These are phyloP conservation scores for Steinernema hermaphroditum DNA, from an alignment of 2,888 invertebrate species.

Conservation along the genomic window DNA sequence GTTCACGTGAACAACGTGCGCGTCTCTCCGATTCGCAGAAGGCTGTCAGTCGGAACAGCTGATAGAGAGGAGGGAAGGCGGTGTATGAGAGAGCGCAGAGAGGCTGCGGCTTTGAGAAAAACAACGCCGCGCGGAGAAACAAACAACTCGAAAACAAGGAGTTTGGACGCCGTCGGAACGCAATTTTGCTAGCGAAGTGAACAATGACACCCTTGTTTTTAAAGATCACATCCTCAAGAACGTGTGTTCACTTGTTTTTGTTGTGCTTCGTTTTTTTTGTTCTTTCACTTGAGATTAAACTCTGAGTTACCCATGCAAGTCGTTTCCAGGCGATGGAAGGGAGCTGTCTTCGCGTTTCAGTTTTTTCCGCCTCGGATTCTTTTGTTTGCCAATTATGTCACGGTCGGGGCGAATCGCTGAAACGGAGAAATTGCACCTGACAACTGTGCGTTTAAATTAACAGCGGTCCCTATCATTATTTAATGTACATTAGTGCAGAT, in stretches of 20 bases:
- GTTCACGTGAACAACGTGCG: conserved; percentile 28
- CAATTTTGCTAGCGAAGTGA: neutral
- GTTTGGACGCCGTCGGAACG: conserved; percentile 7
- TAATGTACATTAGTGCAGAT: conserved; percentile 19
- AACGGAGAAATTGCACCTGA: conserved; percentile 35
- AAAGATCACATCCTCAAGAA: neutral
- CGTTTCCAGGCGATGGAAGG: conserved; percentile 53
- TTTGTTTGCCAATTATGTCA: conserved; percentile 65
- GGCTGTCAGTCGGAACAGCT: conserved; percentile 19
- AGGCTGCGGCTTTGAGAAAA: neutral
- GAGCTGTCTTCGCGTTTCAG: conserved; percentile 54
- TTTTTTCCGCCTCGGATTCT: conserved; percentile 63
- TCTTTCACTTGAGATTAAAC: neutral
- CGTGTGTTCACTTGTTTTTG: neutral
- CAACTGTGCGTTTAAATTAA: conserved; percentile 3
- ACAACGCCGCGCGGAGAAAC: conserved; percentile 6
- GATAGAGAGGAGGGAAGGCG: neutral
- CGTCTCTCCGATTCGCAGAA: neutral
- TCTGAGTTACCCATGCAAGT: conserved; percentile 35
- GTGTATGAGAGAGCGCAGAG: conserved; percentile 1
- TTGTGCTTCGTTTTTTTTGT: neutral
- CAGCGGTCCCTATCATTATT: neutral
- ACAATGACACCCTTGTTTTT: neutral
- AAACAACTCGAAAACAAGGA: neutral
- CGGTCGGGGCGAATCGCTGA: conserved; percentile 64